These are phyloP conservation scores for Zaprionus taronus DNA, from an alignment of 1,140 invertebrate species.

Conservation along the genomic window DNA sequence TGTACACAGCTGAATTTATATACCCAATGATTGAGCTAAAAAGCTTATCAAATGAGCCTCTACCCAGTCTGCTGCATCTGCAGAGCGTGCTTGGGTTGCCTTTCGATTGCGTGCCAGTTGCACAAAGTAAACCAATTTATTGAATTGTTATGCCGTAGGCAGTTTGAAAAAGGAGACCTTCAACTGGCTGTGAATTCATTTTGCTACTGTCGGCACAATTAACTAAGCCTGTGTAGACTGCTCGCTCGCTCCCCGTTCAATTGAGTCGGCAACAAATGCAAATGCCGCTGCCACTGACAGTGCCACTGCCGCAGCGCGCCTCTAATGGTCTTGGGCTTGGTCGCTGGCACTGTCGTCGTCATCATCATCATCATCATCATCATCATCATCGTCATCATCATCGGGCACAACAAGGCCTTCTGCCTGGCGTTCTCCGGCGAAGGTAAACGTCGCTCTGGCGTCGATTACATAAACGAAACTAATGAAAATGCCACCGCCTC, in stretches of 20 bases:
- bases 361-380: constrained; percentile 8
- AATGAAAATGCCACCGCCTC: constrained; percentile 70
- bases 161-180: constrained; percentile 11
- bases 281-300: constrained; percentile 57
- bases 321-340: constrained; percentile 71
- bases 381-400: constrained; percentile 26
- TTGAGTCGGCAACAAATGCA: constrained; percentile 64
- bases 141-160: constrained; percentile 59
- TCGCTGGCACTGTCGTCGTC: constrained; percentile 10
- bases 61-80: not conserved
- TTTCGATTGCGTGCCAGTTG: not conserved
- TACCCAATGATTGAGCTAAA: not conserved
- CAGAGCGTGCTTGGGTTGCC: not conserved
- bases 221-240: constrained; percentile 43
- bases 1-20: not conserved
- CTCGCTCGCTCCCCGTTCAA: constrained; percentile 46
- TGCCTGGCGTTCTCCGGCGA: constrained; percentile 67
- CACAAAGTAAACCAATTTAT: constrained; percentile 49
- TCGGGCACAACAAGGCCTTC: constrained; percentile 48
- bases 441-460: constrained; percentile 53
- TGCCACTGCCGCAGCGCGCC: constrained; percentile 3
- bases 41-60: not conserved
- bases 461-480: constrained; percentile 63
- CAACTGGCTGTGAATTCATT: constrained; percentile 45
- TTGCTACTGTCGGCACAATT: constrained; percentile 60